These are phyloP conservation scores for Archocentrus centrarchus DNA, from an alignment of 2,113 vertebrate species.

Conservation along the genomic window DNA sequence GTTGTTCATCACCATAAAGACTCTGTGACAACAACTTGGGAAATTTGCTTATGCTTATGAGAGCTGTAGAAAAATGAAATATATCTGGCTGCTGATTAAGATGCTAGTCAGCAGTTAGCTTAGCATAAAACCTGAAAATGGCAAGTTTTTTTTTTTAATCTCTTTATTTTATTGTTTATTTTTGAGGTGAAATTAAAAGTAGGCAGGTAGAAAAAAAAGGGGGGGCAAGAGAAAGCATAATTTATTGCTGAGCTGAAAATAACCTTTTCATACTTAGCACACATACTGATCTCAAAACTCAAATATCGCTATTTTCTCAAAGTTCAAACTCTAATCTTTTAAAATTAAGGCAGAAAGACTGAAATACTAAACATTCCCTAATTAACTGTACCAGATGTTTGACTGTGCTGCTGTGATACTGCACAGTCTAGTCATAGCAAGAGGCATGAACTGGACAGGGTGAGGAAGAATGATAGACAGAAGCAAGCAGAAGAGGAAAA, in stretches of 20 bases:
- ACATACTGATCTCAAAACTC: not conserved
- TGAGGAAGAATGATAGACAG: conserved; percentile 1
- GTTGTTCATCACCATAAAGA: not conserved
- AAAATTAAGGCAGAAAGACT: not conserved
- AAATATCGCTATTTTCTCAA: not conserved
- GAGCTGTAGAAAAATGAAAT: not conserved
- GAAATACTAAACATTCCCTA: not conserved
- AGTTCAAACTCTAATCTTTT: not conserved
- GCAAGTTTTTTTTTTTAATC: not conserved
- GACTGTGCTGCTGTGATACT: conserved; percentile 13
- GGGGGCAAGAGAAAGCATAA: not conserved
- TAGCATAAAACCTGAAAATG: not conserved
- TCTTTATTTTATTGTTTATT: not conserved
- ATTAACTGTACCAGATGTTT: conserved; percentile 37
- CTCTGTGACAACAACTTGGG: not conserved
- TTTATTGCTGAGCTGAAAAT: not conserved
- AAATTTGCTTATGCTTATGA: not conserved
- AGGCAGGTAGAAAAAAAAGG: not conserved
- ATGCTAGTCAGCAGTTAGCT: conserved; percentile 2
- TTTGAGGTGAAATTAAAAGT: not conserved
- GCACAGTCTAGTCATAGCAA: not conserved
- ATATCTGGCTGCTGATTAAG: not conserved
- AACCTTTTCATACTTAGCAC: not conserved
- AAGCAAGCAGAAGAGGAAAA: conserved; percentile 19
- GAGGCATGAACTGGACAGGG: not conserved